Percentiles rank a stretch among this genome's conserved stretches.
phyloP scores from a whole-genome alignment of 2,797 vertebrate genomes.

The Diceros bicornis region DNA sequence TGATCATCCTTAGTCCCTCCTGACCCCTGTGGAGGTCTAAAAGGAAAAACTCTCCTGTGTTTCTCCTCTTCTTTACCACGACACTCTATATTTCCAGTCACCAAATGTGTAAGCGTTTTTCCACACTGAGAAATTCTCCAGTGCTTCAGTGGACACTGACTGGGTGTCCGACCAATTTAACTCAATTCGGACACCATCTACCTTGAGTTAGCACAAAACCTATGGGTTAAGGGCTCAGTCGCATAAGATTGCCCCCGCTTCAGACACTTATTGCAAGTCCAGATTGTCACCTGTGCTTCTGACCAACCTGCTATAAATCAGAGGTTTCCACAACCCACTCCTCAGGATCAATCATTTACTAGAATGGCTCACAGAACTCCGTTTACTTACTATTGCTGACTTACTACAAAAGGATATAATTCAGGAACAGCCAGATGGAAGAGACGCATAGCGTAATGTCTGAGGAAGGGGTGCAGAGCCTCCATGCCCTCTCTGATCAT shows the following conservation, averaged over 20 bases:
- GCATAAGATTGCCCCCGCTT: background rate
- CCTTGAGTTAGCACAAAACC: background rate
- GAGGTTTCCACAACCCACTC: background rate
- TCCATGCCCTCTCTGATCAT: background rate
- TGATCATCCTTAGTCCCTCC: background rate
- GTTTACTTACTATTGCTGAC: background rate
- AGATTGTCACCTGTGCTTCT: background rate
- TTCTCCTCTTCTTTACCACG: background rate
- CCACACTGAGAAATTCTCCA: background rate
- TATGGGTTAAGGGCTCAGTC: background rate
- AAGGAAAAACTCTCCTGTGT: background rate
- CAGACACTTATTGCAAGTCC: background rate
- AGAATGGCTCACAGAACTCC: background rate
- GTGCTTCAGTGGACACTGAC: background rate
- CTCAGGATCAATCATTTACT: background rate
- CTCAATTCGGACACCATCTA: background rate
- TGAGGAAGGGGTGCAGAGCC: background rate
- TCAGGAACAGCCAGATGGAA: background rate
- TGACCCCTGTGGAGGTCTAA: background rate
- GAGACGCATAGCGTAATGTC: background rate
- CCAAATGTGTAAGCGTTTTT: background rate
- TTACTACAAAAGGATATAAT: background rate
- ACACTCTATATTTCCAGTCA: background rate
- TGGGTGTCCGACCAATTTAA: background rate
- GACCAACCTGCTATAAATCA: background rate